Evolutionary conservation across 2,797 vertebrate genomes (phyloP).

Genomic region (Peromyscus eremicus): DNA sequence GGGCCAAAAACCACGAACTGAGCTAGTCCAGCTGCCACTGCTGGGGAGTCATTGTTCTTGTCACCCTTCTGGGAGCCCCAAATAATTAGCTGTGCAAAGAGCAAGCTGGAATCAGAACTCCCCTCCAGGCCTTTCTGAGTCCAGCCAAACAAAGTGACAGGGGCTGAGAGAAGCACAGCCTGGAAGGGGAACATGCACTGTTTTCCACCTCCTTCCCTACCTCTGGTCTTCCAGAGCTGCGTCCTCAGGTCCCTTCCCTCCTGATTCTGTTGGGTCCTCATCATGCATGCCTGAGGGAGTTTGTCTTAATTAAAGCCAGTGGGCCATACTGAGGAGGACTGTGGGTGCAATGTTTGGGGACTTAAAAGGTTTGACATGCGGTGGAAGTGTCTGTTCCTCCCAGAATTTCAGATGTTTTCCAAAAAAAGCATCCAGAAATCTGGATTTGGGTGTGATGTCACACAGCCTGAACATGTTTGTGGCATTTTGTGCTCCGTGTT

Average conservation of each 20-base stretch:
- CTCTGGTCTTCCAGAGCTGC: not conserved
- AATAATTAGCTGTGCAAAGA: conserved; percentile 82
- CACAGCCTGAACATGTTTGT: not conserved
- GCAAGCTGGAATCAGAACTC: conserved; percentile 72
- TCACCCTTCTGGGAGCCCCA: conserved; percentile 74
- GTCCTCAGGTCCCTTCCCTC: not conserved
- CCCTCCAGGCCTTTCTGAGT: conserved; percentile 76
- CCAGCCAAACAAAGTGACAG: conserved; percentile 57
- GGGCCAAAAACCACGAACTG: conserved; percentile 35
- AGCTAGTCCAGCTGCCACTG: conserved; percentile 61
- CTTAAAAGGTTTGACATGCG: not conserved
- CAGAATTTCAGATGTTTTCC: conserved; percentile 42
- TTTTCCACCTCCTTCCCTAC: not conserved
- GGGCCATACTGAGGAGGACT: not conserved
- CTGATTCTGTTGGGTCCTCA: not conserved
- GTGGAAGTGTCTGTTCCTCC: not conserved
- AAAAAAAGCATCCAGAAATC: conserved; percentile 44
- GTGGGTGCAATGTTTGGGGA: not conserved
- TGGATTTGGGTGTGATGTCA: conserved; percentile 1
- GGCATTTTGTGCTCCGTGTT: not conserved
- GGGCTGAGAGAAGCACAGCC: conserved; percentile 60
- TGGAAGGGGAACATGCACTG: accelerated
- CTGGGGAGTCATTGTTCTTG: conserved; percentile 73
- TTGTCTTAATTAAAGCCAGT: conserved; percentile 44
- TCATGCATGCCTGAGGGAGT: not conserved